Base-by-base conservation (phyloP, 2,113 vertebrate species). In the Sitta europaea region DNA sequence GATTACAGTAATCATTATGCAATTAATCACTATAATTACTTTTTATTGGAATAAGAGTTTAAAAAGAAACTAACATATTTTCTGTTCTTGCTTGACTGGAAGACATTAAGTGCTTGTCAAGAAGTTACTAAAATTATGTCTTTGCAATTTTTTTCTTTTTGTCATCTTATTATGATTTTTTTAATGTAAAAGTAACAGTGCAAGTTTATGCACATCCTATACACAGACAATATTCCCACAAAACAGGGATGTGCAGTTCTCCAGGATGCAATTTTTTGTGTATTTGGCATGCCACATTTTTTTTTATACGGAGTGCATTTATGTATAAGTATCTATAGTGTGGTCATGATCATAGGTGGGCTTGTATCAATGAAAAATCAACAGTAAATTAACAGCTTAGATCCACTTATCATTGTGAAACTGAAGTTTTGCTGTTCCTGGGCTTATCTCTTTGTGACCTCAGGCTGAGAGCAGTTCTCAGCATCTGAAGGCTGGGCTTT, bases 11-110 rank as follows among this genome's bases (percentile, higher is more conserved):
- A 97, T 97, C 97, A 97, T 97, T 97, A 96, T 96, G 95, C 97
- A 97, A 97, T 97, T 97, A 97, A 97, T 97, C 97, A 97, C 96
- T 97, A 94, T 97, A 97, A 97, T 97, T 97, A 97, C 96, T 95
- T 97, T 96, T 96, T 97, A 97, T 97, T 97, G 95, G 94, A 93
- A 96, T 96, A 95, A 95, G 97, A 95, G 88, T 95, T 96, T 96
- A 90, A 97, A 96, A 97, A 96, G 74, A 90, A 92, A 94, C 81
- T 97, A 97, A 96, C 97, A 96, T 96, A 89, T 92, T 97, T 96
- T 92, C 88, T 93, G 57, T 86, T 96, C 80, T 95, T 91, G 80
- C 93, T 94, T 97, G 86, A 96, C 94, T 97, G 85, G 95, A 95
- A 97, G 77, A 94, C 68, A 70, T 96, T 93, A 96, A 96, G 78